Evolutionary conservation across 1,140 invertebrate species (phyloP).

Genomic region (Bombus cullumanus): DNA sequence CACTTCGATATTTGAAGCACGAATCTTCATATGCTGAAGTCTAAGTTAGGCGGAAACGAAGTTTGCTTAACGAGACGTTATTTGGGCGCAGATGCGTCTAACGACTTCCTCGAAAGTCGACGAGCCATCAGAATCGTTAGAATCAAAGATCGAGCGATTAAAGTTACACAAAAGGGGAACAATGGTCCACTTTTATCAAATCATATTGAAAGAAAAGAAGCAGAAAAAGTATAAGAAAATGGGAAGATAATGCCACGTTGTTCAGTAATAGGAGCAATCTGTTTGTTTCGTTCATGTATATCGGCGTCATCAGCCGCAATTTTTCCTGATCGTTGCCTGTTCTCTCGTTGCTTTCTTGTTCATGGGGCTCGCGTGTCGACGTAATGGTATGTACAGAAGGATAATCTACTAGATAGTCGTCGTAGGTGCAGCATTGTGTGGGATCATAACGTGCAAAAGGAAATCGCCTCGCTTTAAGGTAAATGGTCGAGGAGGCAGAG

Average conservation of each 20-base stretch:
- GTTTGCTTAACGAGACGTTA: constrained; percentile 21
- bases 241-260: background rate
- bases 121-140: background rate
- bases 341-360: constrained; percentile 23
- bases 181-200: background rate
- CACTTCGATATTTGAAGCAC: background rate
- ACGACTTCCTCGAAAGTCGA: constrained; percentile 19
- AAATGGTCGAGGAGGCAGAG: constrained; percentile 66
- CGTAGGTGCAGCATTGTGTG: constrained; percentile 59
- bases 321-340: constrained; percentile 44
- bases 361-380: constrained; percentile 58
- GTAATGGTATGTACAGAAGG: constrained; percentile 62
- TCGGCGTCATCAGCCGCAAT: constrained; percentile 53
- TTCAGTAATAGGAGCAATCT: constrained; percentile 24
- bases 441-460: constrained; percentile 77
- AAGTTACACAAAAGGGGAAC: background rate
- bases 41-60: background rate
- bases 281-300: constrained; percentile 24
- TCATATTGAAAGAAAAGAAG: background rate
- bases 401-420: constrained; percentile 64
- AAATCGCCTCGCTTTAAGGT: constrained; percentile 78
- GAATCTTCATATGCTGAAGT: background rate
- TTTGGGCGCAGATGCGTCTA: background rate
- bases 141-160: constrained; percentile 22
- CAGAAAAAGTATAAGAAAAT: background rate